These are phyloP conservation scores for Pygoscelis antarcticus DNA, from an alignment of 2,113 vertebrate species.

Conservation along the genomic window DNA sequence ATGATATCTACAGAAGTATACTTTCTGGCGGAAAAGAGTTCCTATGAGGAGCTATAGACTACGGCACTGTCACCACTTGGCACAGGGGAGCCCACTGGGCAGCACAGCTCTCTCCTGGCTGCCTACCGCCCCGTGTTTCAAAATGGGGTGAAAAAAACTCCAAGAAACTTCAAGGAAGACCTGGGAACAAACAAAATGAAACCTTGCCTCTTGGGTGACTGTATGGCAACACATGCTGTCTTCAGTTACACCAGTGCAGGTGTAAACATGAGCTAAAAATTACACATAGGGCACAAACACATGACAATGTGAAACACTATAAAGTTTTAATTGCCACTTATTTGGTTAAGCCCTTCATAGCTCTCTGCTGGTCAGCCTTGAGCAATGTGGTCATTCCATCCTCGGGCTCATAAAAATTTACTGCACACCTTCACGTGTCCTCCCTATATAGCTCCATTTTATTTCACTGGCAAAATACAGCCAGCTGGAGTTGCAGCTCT, in stretches of 20 bases:
- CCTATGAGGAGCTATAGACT: neutral
- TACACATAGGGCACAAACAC: neutral
- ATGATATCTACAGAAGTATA: neutral
- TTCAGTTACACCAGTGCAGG: neutral
- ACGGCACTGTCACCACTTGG: neutral
- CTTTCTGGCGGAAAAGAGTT: neutral
- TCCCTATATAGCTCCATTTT: constrained; percentile 46
- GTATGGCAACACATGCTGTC: neutral
- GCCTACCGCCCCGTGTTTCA: neutral
- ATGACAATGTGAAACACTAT: neutral
- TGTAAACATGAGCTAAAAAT: constrained; percentile 13
- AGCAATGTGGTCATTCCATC: constrained; percentile 49
- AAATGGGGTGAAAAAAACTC: neutral
- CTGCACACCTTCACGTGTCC: constrained; percentile 6
- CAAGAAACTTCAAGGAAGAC: neutral
- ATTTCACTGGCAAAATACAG: constrained; percentile 24
- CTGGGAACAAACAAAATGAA: neutral
- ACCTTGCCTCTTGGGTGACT: neutral
- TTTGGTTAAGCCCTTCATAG: constrained; percentile 27
- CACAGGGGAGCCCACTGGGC: neutral
- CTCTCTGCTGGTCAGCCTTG: constrained; percentile 3
- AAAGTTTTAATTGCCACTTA: constrained; percentile 19
- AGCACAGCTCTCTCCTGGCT: neutral
- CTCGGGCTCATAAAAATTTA: constrained; percentile 47
- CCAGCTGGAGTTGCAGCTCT: constrained; percentile 57